phyloP scores from a whole-genome alignment of 2,888 invertebrate genomes.

The Sisyra nigra region DNA sequence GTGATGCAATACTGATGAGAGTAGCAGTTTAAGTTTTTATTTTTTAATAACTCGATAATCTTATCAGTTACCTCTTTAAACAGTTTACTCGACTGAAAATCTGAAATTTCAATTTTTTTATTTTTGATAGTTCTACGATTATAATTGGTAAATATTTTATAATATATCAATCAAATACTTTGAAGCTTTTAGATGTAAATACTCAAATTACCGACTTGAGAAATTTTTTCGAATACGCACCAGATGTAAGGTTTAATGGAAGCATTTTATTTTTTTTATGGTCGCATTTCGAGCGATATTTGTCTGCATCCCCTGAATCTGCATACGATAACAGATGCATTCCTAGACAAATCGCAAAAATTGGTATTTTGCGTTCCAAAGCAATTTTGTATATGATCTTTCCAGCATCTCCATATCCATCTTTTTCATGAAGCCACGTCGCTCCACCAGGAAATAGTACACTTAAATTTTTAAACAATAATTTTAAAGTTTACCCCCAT shows the following conservation, averaged over 20 bases:
- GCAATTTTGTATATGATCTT: slow-evolving; percentile 52
- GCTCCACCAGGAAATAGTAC: slow-evolving; percentile 72
- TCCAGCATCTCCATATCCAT: slow-evolving; percentile 67
- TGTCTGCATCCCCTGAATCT: slow-evolving; percentile 33
- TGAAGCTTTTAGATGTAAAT: too few relatives aligned
- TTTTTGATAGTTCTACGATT: too few relatives aligned
- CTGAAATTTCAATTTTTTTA: slow-evolving; percentile 25
- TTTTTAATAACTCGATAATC: slow-evolving; percentile 37
- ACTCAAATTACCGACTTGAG: background rate
- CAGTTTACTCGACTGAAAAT: slow-evolving; percentile 41
- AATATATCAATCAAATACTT: too few relatives aligned
- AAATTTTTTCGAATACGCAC: slow-evolving; percentile 33
- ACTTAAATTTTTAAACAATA: too few relatives aligned
- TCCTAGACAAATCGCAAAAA: slow-evolving; percentile 82
- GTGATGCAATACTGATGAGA: slow-evolving; percentile 57
- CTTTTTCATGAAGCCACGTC: slow-evolving; percentile 47
- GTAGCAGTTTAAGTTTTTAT: slow-evolving; percentile 53
- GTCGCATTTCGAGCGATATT: slow-evolving; percentile 43
- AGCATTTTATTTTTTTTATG: slow-evolving; percentile 39
- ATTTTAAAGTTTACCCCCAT: too few relatives aligned
- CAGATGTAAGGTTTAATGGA: slow-evolving; percentile 47
- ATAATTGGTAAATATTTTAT: too few relatives aligned
- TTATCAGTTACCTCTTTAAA: slow-evolving; percentile 42
- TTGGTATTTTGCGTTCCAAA: slow-evolving; percentile 50
- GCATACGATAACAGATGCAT: slow-evolving; percentile 62